Conservation (phyloP, 2,888 invertebrate genomes). For the Ophion obscuratus region DNA sequence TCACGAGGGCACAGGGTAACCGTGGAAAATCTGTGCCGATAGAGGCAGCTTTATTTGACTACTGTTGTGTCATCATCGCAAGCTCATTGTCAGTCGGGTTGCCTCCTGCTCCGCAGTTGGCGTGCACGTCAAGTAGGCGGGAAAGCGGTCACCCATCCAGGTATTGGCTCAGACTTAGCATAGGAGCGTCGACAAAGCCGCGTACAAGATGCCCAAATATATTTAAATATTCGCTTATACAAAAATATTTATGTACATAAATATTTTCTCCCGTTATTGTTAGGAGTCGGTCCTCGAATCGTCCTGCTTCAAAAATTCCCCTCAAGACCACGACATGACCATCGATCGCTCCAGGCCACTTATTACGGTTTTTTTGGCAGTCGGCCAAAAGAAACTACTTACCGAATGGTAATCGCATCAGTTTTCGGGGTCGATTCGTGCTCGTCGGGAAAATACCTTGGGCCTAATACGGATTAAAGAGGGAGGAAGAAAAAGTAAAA, state of each 20-base stretch:
- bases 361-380: neutral
- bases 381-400: neutral
- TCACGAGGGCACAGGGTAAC: neutral
- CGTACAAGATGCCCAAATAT: neutral
- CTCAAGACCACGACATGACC: neutral
- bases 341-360: neutral
- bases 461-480: slow-evolving; percentile 17
- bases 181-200: neutral
- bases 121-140: neutral
- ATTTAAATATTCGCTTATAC: neutral
- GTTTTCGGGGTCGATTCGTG: slow-evolving; percentile 5
- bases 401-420: slow-evolving; percentile 9
- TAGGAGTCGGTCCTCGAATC: neutral
- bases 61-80: neutral
- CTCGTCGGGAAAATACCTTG: slow-evolving; percentile 19
- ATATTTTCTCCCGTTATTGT: neutral
- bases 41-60: neutral
- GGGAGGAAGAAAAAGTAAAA: slow-evolving; percentile 3
- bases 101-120: neutral
- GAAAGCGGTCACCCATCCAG: neutral
- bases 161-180: neutral
- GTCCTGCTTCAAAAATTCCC: neutral
- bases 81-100: neutral
- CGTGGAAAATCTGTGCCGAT: neutral
- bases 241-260: neutral